Conservation (phyloP, 2,113 vertebrate species). For the Ictalurus furcatus region DNA sequence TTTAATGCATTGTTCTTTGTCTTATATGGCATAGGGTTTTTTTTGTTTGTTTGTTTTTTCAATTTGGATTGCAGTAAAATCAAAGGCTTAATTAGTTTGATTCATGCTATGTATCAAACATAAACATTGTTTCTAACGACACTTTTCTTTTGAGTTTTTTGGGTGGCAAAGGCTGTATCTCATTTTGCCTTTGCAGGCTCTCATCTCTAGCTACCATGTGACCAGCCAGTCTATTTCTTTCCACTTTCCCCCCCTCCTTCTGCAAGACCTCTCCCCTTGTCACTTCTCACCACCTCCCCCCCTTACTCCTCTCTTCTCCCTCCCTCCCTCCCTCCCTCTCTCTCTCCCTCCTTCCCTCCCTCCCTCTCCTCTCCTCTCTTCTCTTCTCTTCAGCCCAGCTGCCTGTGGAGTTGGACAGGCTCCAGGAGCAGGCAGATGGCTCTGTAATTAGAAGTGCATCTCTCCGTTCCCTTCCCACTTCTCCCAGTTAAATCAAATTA, state of each 20-base stretch:
- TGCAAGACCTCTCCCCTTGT: slow-evolving; percentile 62
- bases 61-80: background rate
- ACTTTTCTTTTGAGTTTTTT: background rate
- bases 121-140: background rate
- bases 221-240: slow-evolving; percentile 69
- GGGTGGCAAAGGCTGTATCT: slow-evolving; percentile 48
- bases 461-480: slow-evolving; percentile 80
- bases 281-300: slow-evolving; percentile 43
- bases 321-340: slow-evolving; percentile 33
- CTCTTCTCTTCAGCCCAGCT: slow-evolving; percentile 78
- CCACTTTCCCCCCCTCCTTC: slow-evolving; percentile 50
- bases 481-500: slow-evolving; percentile 89
- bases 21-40: no score
- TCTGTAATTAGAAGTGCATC: slow-evolving; percentile 82
- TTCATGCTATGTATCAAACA: background rate
- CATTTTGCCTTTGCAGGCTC: slow-evolving; percentile 63
- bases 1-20: background rate
- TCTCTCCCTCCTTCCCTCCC: slow-evolving; percentile 47
- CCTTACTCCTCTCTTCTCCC: background rate
- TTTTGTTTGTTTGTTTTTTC: background rate
- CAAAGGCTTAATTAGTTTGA: background rate
- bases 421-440: slow-evolving; percentile 90
- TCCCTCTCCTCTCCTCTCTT: slow-evolving; percentile 63
- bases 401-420: slow-evolving; percentile 80
- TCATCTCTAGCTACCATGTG: slow-evolving; percentile 72